Evolutionary conservation across 64 coral and sea anemone genomes (phyloP).

Genomic region (Porites lutea): DNA sequence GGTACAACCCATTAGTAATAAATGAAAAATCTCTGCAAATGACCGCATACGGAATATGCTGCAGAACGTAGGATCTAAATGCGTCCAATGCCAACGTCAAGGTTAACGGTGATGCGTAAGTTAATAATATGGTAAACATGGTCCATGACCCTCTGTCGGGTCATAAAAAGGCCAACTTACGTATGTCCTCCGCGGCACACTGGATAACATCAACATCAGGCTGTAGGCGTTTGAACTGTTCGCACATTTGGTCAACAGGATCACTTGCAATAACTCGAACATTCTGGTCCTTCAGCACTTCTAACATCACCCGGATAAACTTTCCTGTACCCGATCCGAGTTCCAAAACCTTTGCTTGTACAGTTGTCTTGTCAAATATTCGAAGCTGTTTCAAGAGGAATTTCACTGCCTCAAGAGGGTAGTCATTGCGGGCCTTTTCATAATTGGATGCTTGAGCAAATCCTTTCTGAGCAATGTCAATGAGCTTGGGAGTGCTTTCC

Average conservation of each 20-base stretch:
- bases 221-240: neutral
- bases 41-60: no score
- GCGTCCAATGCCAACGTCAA: no score
- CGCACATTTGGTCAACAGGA: conserved; percentile 8
- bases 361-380: neutral
- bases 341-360: neutral
- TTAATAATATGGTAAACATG: no score
- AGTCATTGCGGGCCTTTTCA: neutral
- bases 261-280: conserved; percentile 26
- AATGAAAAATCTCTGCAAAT: no score
- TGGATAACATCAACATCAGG: conserved; percentile 28
- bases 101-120: no score
- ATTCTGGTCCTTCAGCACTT: neutral
- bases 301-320: conserved; percentile 11
- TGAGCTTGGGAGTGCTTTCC: no score
- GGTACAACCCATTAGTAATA: no score
- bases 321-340: conserved; percentile 24
- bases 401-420: neutral
- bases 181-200: neutral
- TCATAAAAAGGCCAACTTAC: neutral
- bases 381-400: neutral
- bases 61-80: no score
- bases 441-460: neutral
- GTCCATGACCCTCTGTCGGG: no score
- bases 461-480: neutral